phyloP scores from a whole-genome alignment of 2,113 vertebrate genomes.

The Theristicus caerulescens region DNA sequence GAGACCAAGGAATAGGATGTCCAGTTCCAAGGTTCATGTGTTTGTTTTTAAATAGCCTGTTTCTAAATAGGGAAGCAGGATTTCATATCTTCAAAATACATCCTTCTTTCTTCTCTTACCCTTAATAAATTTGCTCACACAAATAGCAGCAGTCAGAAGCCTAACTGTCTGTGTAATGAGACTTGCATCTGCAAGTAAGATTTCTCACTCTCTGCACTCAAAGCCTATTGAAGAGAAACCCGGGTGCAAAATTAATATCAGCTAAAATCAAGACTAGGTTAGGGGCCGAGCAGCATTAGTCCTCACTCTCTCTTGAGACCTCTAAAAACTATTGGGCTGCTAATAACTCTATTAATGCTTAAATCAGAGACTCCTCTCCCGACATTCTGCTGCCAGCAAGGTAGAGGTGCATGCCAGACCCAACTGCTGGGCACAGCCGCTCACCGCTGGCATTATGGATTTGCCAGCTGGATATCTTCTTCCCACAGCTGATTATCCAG shows the following conservation, averaged over 20 bases:
- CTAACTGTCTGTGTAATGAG: conserved; percentile 26
- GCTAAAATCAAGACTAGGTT: neutral
- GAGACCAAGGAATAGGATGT: neutral
- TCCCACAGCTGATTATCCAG: neutral
- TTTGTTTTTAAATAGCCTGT: conserved; percentile 11
- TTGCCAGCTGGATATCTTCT: conserved; percentile 37
- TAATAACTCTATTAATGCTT: neutral
- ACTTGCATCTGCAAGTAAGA: conserved; percentile 33
- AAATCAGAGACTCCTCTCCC: neutral
- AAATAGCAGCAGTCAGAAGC: conserved; percentile 30
- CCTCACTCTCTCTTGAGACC: neutral
- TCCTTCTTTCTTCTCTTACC: conserved; percentile 17
- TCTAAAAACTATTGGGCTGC: neutral
- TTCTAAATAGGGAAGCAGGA: conserved; percentile 7
- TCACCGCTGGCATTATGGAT: neutral
- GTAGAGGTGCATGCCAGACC: neutral
- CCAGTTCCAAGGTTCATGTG: neutral
- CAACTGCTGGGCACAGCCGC: neutral
- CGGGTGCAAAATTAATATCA: neutral
- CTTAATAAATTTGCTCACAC: conserved; percentile 33
- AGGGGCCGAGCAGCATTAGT: neutral
- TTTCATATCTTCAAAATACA: neutral
- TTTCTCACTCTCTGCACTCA: neutral
- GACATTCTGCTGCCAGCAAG: accelerated
- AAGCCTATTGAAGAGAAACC: neutral